Evolutionary conservation across 2,113 vertebrate species (phyloP), one percentile per base, ranked within the genome.

Genomic region (Pelusios castaneus): DNA sequence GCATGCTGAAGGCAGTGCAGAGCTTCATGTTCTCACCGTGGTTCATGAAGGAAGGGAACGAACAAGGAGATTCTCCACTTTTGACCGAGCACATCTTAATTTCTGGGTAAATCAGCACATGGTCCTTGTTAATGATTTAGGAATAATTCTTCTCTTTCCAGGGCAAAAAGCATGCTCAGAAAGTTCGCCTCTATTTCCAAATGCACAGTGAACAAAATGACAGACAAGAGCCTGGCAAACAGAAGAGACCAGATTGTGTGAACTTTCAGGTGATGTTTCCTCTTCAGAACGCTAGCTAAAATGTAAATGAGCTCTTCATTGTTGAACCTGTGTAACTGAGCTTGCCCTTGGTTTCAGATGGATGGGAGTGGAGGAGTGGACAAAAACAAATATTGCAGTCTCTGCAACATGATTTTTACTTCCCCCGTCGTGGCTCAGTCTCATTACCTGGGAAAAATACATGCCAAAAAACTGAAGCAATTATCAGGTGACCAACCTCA

Each of bases 131-230:
- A 25, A 54, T 75, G 70, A 56, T 85, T 41, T 2, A 54, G 60
- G 31, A 85, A 49, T 91, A 85, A 91, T 77, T 86, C 34, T 84
- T 96, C 76, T 96, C 58, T 95, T 97, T 75, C 60, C 95, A 99
- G 99, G 98, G 99, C 86, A 98, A 98, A 97, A 98, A 97, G 63
- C 99, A 99, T 77, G 97, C 98, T 80, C 97, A 98, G 90, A 99
- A 98, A 90, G 95, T 99, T 94, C 98, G 80, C 51, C 81, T 97
- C 81, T 98, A 98, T 92, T 95, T 99, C 94, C 97, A 98, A 49
- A 96, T 85, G 56, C 97, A 92, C 29, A 97, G 92, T 94, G 96
- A 97, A 19, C 98, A 98, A 92, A 92, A 90, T 51, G 94, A 97
- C 77, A 88, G 91, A 11, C 82, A 84, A 47, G 27, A 88, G n/a